Conservation (phyloP, 1,140 invertebrate species). For the Melitaea cinxia region DNA sequence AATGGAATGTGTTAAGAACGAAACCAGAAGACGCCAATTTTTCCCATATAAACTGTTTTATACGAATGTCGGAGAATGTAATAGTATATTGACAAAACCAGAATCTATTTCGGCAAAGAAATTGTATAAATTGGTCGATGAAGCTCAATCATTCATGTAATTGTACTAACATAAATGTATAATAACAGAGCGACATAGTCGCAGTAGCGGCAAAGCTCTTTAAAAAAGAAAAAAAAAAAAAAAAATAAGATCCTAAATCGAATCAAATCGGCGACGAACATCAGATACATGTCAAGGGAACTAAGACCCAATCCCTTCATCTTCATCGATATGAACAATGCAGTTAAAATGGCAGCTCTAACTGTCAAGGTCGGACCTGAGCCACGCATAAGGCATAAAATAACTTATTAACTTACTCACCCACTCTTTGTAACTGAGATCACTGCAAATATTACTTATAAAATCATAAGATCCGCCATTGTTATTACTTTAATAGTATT, state of each 20-base stretch:
- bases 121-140: too few relatives aligned
- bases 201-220: too few relatives aligned
- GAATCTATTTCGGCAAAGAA: too few relatives aligned
- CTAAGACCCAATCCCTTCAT: constrained; percentile 13
- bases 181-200: too few relatives aligned
- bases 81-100: too few relatives aligned
- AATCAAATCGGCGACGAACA: neutral
- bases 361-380: constrained; percentile 26
- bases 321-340: constrained; percentile 18
- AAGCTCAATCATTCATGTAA: too few relatives aligned
- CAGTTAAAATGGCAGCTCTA: constrained; percentile 19
- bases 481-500: neutral
- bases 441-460: neutral
- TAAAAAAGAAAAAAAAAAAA: neutral
- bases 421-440: constrained; percentile 45
- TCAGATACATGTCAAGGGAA: constrained; percentile 28
- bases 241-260: neutral
- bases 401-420: constrained; percentile 21
- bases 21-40: too few relatives aligned
- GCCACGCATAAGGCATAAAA: constrained; percentile 10
- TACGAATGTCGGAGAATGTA: too few relatives aligned
- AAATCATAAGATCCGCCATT: neutral
- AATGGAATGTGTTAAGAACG: too few relatives aligned
- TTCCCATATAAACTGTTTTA: too few relatives aligned
- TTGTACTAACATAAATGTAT: too few relatives aligned